Base-by-base conservation (phyloP, 2,797 vertebrate genomes). In the Glyptemys insculpta region DNA sequence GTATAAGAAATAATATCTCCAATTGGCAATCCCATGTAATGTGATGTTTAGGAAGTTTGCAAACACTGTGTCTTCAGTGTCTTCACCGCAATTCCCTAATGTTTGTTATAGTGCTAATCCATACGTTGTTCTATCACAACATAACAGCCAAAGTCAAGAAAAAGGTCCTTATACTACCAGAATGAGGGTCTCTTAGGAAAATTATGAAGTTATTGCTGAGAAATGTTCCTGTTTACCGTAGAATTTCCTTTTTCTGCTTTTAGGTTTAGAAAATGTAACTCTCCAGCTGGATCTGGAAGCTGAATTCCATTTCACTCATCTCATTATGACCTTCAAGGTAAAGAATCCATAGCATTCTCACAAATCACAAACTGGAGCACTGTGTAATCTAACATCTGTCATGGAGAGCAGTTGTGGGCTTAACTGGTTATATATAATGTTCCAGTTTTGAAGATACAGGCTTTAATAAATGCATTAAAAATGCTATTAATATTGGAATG, bases 321-420 rank as follows among this genome's bases (percentile, higher is more conserved):
- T 99, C 97, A 99, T 99, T 96, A 99, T 99, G 99, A 99, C 99
- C 76, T 99, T 99, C 97, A 99, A 99, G 99, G 99, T 99, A 98
- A 98, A 96, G 88, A 97, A 96, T 79, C 83, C 81, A 29, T 86
- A 87, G 81, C 68, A 76, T 97, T 95, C 87, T 82, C 14, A 14
- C 81, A 83, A 44, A 50, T 41, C 68, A 79, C 68, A 87, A 19
- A 3, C 15, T 27, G 85, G 68, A 81, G 79, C 41, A 44, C 29
- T 29, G 19, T 74, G 65, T 57, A 44, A 68, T 87, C 53, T 44
- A 23, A 37, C 81, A 84, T 91, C 91, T 29, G 23, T 47, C 87
- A 62, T 4, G 12, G 34, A 29, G 59, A 57, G 72, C 68, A 86
- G 59, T 65, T 85, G 57, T 25, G 54, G 74, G 56, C 59, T 79